These are phyloP conservation scores for Agonum fuliginosum DNA, from an alignment of 2,888 invertebrate species.

Conservation along the genomic window DNA sequence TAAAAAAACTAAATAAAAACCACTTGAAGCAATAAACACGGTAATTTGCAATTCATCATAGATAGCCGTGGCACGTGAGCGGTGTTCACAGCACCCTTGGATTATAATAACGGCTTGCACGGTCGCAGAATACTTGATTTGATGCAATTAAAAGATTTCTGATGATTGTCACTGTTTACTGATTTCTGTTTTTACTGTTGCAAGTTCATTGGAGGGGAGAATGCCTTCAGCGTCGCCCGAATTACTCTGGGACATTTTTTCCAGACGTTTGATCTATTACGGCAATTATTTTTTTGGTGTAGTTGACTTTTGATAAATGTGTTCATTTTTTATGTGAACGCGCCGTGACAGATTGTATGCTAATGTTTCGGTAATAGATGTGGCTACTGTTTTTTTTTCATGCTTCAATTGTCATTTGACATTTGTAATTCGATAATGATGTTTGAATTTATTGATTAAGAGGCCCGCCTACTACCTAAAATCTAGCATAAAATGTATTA, in stretches of 20 bases:
- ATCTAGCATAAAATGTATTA: too few species aligned
- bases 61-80: slow-evolving; percentile 46
- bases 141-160: slow-evolving; percentile 13
- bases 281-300: slow-evolving; percentile 45
- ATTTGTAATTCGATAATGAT: slow-evolving; percentile 16
- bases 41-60: slow-evolving; percentile 55
- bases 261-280: slow-evolving; percentile 48
- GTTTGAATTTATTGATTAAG: neutral
- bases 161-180: slow-evolving; percentile 15
- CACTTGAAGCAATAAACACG: slow-evolving; percentile 33
- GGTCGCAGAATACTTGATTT: slow-evolving; percentile 4
- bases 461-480: too few species aligned
- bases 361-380: slow-evolving; percentile 34
- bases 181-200: too few species aligned
- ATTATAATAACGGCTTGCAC: slow-evolving; percentile 28
- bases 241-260: slow-evolving; percentile 19
- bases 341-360: slow-evolving; percentile 49
- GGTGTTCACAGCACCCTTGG: slow-evolving; percentile 25
- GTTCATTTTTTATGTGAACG: slow-evolving; percentile 33
- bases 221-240: neutral
- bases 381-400: slow-evolving; percentile 24
- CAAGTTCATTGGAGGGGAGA: neutral
- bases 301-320: slow-evolving; percentile 45
- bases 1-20: slow-evolving; percentile 23
- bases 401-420: slow-evolving; percentile 38